phyloP scores from a whole-genome alignment of 2,113 vertebrate species.

The Sprattus sprattus region DNA sequence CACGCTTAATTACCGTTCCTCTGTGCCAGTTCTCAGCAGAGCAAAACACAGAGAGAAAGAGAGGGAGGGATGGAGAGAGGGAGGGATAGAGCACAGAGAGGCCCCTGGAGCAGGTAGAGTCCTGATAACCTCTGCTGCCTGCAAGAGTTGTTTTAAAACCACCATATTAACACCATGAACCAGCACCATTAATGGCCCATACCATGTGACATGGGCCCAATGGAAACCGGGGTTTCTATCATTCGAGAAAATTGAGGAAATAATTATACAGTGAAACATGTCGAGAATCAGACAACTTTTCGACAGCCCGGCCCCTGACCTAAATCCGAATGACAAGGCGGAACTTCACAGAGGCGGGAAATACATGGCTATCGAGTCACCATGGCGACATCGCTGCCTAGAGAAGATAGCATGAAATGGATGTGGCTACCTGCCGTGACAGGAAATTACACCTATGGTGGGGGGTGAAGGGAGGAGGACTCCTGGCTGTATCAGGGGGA shows the following conservation, averaged over 20 bases:
- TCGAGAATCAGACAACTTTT: background rate
- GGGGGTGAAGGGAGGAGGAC: background rate
- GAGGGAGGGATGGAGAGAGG: background rate
- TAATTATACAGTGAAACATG: background rate
- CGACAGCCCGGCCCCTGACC: background rate
- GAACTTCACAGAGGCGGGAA: background rate
- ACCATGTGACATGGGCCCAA: background rate
- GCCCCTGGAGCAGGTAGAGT: background rate
- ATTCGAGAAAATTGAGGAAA: background rate
- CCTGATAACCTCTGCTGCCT: background rate
- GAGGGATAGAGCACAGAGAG: background rate
- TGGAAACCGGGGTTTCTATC: background rate
- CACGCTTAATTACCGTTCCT: conserved; percentile 35
- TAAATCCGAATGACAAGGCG: background rate
- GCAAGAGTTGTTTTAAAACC: background rate
- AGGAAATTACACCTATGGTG: background rate
- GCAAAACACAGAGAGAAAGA: background rate
- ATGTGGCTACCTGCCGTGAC: conserved; percentile 7
- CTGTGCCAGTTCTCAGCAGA: background rate
- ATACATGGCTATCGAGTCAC: background rate
- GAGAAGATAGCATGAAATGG: conserved; percentile 8
- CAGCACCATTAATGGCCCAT: background rate
- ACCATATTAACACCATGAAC: background rate
- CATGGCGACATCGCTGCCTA: conserved; percentile 6
- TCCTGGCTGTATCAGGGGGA: background rate